Base-by-base conservation (phyloP, 2,113 vertebrate species). In the Anser brachyrhynchus region DNA sequence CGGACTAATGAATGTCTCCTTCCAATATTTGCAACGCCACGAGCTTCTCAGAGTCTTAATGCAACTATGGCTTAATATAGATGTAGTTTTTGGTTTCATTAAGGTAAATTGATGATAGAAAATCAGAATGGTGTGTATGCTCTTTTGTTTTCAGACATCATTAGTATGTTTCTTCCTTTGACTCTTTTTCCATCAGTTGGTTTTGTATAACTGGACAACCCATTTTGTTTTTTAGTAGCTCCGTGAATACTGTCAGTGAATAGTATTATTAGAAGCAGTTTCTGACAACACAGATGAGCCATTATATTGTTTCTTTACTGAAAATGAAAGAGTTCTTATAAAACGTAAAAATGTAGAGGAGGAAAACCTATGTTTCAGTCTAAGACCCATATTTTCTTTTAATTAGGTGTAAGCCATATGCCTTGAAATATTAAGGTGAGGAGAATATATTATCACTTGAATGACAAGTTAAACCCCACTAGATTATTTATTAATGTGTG, bases 361-460 rank as follows among this genome's bases (percentile, higher is more conserved):
- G 54, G 31, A 4, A 84, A 89, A 59, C 2, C 8, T 71, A 33
- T 49, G 9, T 72, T 57, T 72, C 64, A 66, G 10, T 43, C 31
- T 71, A 57, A 83, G 31, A 1, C 0, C 14, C 6, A 54, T 2
- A 66, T 57, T 83, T 49, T 82, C 72, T 31, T 84, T 72, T 92
- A 21, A 79, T 78, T 75, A 81, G 13, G 6, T 72, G 28, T 44
- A 94, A 89, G 17, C 10, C 31, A 76, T 58, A 54, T 29, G 15
- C 25, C 58, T 84, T 89, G 54, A 96, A 94, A 72, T 73, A 93
- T 75, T 91, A 93, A 80, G 21, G 4, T 70, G 33, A 89, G 46
- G 10, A 72, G 49, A 90, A 72, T 84, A 54, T 62, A 28, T 74
- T 64, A 74, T 74, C 62, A 37, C 8, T 62, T 82, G 19, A 87